phyloP scores from a whole-genome alignment of 2,113 vertebrate species.

The Megaptera novaeangliae region DNA sequence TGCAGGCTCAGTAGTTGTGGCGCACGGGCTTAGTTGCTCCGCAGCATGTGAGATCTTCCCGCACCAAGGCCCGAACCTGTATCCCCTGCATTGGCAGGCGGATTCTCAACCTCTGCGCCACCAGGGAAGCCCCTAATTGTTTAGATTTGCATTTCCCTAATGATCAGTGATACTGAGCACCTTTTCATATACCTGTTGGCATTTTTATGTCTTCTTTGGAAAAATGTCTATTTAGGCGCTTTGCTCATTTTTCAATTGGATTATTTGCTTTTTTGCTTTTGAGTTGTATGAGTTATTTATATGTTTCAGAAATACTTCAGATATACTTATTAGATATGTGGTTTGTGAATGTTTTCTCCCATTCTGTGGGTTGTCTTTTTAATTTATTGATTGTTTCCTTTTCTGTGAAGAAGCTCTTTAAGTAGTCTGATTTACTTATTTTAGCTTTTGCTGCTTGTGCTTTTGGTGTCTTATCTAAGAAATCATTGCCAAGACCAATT shows the following conservation, averaged over 20 bases:
- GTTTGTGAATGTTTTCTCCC: not conserved
- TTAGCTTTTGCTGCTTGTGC: not conserved
- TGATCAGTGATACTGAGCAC: not conserved
- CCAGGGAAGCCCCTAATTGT: no score
- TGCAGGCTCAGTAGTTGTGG: no score
- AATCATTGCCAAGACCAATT: not conserved
- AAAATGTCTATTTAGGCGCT: not conserved
- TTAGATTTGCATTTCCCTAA: not conserved
- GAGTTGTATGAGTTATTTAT: not conserved
- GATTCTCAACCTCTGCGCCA: no score
- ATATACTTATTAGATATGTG: not conserved
- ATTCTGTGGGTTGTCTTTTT: not conserved
- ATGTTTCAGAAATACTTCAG: not conserved
- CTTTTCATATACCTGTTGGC: not conserved
- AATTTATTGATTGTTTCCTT: not conserved
- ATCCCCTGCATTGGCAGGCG: no score
- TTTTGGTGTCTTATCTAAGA: not conserved
- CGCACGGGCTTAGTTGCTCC: no score
- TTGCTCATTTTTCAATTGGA: not conserved
- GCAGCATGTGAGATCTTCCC: no score
- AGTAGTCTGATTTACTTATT: not conserved
- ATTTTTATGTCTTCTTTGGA: not conserved
- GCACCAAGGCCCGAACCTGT: no score
- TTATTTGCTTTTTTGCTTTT: not conserved
- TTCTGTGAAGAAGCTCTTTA: not conserved